Percentiles rank a stretch among this genome's conserved stretches.
Conservation (phyloP, 2,797 vertebrate species). For the Phataginus tetradactyla region DNA sequence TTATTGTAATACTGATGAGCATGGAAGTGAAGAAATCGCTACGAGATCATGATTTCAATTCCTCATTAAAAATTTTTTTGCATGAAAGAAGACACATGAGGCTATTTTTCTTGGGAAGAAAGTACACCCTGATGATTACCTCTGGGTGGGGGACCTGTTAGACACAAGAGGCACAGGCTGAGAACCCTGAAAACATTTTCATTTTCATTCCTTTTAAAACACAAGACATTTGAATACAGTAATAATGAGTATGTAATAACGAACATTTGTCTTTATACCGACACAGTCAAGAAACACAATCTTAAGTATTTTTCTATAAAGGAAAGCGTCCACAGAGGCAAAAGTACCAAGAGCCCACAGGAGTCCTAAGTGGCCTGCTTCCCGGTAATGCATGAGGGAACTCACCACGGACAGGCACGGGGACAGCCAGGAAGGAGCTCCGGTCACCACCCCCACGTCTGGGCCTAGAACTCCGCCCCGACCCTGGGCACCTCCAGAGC, state of each 20-base stretch:
- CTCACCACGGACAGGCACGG: too few species aligned
- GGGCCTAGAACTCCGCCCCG: background rate
- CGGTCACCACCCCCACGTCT: background rate
- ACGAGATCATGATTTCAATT: background rate
- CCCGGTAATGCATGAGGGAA: background rate
- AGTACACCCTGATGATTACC: background rate
- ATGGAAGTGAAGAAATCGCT: background rate
- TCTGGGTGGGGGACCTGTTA: background rate
- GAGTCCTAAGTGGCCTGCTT: background rate
- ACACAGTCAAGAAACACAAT: background rate
- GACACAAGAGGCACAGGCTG: background rate
- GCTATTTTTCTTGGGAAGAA: background rate
- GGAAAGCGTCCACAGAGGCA: background rate
- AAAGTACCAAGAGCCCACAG: background rate
- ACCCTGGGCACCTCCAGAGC: background rate
- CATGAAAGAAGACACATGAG: background rate
- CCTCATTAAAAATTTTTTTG: background rate
- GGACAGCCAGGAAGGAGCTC: too few species aligned
- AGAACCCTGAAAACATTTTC: background rate
- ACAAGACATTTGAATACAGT: background rate
- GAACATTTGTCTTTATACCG: background rate
- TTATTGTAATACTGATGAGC: background rate
- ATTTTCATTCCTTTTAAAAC: background rate
- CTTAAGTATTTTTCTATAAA: background rate
- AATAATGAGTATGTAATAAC: background rate